phyloP scores from a whole-genome alignment of 2,113 vertebrate species.

The Onychorhynchus coronatus region DNA sequence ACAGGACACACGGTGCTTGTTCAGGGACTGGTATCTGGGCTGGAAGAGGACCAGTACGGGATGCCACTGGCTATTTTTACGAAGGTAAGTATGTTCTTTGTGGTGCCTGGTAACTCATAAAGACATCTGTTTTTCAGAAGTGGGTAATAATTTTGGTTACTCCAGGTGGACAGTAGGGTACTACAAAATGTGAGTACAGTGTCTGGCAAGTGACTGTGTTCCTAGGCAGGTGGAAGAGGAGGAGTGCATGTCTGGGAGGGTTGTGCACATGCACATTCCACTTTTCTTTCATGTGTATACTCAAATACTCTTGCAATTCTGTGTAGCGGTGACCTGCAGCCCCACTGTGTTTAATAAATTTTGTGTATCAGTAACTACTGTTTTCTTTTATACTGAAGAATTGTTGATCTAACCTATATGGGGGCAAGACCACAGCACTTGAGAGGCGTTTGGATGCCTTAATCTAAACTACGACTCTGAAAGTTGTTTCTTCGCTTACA shows the following conservation, averaged over 20 bases:
- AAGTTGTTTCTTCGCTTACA: not conserved
- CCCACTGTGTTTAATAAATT: not conserved
- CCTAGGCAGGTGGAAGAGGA: too few relatives aligned
- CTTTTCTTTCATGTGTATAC: not conserved
- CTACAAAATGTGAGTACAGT: not conserved
- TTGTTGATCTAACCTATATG: not conserved
- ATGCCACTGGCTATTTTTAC: slow-evolving; percentile 93
- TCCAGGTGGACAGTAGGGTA: not conserved
- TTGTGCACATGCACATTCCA: fast-evolving
- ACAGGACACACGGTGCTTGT: slow-evolving; percentile 65
- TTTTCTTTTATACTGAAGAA: not conserved
- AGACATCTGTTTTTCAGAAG: not conserved
- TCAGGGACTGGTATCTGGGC: slow-evolving; percentile 88
- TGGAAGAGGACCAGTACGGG: slow-evolving; percentile 93
- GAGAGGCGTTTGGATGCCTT: not conserved
- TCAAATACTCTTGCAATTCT: not conserved
- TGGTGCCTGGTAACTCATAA: not conserved
- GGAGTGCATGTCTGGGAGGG: fast-evolving
- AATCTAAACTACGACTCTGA: not conserved
- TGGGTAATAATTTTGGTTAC: not conserved
- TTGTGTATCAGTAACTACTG: not conserved
- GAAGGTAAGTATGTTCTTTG: slow-evolving; percentile 78
- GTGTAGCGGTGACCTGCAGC: not conserved
- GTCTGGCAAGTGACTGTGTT: not conserved
- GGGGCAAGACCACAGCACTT: not conserved